Evolutionary conservation across 2,113 vertebrate species (phyloP).

Genomic region (Hylia prasina): DNA sequence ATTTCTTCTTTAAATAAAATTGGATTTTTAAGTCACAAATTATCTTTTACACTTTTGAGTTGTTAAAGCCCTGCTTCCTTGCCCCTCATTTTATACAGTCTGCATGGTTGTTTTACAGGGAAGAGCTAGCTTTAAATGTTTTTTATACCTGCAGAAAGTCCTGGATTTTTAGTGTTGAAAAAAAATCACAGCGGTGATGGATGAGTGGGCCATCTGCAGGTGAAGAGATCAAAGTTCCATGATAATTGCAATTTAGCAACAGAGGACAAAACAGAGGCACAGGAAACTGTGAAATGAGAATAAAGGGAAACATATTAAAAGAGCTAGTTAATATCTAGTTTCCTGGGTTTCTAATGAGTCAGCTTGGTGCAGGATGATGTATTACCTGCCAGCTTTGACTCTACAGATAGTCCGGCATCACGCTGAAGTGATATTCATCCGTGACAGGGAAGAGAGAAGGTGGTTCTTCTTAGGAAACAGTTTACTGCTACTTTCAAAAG

Average conservation of each 20-base stretch:
- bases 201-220: slow-evolving; percentile 15
- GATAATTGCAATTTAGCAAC: slow-evolving; percentile 37
- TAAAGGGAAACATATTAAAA: neutral
- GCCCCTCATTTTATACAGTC: neutral
- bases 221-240: slow-evolving; percentile 19
- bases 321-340: slow-evolving; percentile 15
- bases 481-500: neutral
- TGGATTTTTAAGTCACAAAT: neutral
- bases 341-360: slow-evolving; percentile 25
- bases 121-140: neutral
- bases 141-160: neutral
- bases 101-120: neutral
- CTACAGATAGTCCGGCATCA: neutral
- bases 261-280: slow-evolving; percentile 15
- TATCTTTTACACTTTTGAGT: neutral
- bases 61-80: neutral
- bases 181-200: neutral
- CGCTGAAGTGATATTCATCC: neutral
- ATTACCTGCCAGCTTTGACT: slow-evolving; percentile 41
- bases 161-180: neutral
- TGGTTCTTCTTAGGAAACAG: neutral
- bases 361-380: neutral
- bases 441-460: neutral
- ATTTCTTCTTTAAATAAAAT: neutral
- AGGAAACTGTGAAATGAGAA: slow-evolving; percentile 12